phyloP scores from a whole-genome alignment of 2,888 invertebrate species.

The Leistus spinibarbis region DNA sequence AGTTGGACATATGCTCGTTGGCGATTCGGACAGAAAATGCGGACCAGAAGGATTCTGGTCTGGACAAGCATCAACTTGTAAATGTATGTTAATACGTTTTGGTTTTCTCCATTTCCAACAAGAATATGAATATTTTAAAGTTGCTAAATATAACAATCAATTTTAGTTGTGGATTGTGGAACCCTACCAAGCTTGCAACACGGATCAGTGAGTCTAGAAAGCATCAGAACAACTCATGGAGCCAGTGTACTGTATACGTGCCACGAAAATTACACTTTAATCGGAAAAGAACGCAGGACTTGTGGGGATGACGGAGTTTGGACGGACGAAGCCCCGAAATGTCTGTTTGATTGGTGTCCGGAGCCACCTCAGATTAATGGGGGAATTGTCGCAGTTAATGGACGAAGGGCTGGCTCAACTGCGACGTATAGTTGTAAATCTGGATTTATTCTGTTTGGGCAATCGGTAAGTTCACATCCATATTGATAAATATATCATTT shows the following conservation, averaged over 20 bases:
- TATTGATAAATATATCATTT: background rate
- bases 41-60: conserved; percentile 82
- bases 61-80: conserved; percentile 79
- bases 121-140: background rate
- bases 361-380: conserved; percentile 80
- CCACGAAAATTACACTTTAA: conserved; percentile 83
- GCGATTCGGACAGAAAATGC: conserved; percentile 72
- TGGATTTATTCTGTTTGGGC: conserved; percentile 84
- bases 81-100: conserved; percentile 68
- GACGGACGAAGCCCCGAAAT: conserved; percentile 80
- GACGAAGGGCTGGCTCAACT: conserved; percentile 79
- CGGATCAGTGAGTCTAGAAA: conserved; percentile 70
- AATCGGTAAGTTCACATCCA: conserved; percentile 64
- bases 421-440: conserved; percentile 81
- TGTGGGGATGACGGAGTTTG: conserved; percentile 78
- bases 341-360: conserved; percentile 87
- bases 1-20: conserved; percentile 79
- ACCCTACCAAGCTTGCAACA: conserved; percentile 70
- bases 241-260: conserved; percentile 79
- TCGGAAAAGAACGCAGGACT: conserved; percentile 72
- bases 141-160: conserved; percentile 16
- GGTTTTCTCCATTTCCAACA: background rate
- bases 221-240: conserved; percentile 78
- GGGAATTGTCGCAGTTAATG: conserved; percentile 71
- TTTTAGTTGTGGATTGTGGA: conserved; percentile 84